phyloP scores from a whole-genome alignment of 2,113 vertebrate genomes.

The Dasypus novemcinctus region DNA sequence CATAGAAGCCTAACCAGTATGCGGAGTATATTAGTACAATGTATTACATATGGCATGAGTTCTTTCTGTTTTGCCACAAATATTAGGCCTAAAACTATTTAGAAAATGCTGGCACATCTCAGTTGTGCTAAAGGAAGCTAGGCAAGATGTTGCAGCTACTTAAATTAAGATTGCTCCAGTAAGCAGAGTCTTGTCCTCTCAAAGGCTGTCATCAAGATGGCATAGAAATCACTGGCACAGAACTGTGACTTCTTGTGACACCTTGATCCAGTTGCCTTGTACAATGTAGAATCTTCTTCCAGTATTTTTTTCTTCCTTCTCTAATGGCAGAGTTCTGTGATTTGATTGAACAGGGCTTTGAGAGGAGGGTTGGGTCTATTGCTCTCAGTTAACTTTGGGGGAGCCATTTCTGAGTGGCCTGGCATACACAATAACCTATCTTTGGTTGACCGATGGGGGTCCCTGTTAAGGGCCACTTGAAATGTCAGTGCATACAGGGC shows the following conservation, averaged over 20 bases:
- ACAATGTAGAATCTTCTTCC: background rate
- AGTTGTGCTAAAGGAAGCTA: background rate
- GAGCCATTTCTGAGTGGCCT: conserved; percentile 23
- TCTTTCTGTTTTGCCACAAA: background rate
- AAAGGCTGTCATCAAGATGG: background rate
- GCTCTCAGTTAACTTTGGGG: conserved; percentile 5
- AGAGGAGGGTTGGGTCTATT: background rate
- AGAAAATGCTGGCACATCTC: background rate
- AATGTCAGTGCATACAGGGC: conserved; percentile 35
- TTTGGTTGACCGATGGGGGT: conserved; percentile 32
- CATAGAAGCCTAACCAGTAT: background rate
- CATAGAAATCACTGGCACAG: background rate
- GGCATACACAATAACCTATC: conserved; percentile 58
- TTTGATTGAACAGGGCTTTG: conserved; percentile 39
- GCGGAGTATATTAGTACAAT: background rate
- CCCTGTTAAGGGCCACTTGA: conserved; percentile 71
- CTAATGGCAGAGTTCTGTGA: background rate
- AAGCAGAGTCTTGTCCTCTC: background rate
- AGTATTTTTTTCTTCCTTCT: background rate
- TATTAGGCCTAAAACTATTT: background rate
- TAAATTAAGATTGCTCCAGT: background rate
- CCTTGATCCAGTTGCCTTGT: background rate
- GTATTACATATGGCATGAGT: too few relatives aligned
- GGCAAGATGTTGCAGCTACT: background rate
- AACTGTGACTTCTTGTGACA: background rate